Percentiles rank a stretch among this genome's conserved stretches.
phyloP scores from a whole-genome alignment of 92 coral and sea anemone species.

The Parazoanthus swiftii region DNA sequence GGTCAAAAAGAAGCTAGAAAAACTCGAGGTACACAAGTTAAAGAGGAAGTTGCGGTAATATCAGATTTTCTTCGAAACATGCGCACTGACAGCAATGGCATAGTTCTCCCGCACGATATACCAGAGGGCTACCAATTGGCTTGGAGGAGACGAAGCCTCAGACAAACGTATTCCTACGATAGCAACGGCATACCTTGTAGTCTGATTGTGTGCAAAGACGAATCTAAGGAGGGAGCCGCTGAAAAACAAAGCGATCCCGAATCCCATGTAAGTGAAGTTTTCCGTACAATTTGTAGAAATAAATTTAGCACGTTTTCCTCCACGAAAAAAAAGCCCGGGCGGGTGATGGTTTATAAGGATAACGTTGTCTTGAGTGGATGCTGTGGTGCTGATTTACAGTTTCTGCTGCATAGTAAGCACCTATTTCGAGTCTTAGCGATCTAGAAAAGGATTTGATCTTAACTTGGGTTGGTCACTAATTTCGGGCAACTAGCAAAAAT shows the following conservation, averaged over 20 bases:
- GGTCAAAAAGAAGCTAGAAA: background rate
- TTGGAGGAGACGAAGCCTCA: too few relatives aligned
- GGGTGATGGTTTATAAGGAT: too few relatives aligned
- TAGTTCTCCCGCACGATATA: too few relatives aligned
- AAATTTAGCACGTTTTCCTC: background rate
- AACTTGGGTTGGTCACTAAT: too few relatives aligned
- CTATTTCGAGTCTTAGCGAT: too few relatives aligned
- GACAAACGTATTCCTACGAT: slow-evolving; percentile 44
- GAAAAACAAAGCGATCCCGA: background rate
- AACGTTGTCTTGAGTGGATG: too few relatives aligned
- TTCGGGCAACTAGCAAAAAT: too few relatives aligned
- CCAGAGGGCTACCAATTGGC: too few relatives aligned
- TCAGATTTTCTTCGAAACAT: slow-evolving; percentile 48
- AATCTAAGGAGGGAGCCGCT: slow-evolving; percentile 5
- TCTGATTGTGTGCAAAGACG: slow-evolving; percentile 55
- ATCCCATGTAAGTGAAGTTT: slow-evolving; percentile 15
- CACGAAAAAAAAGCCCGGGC: too few relatives aligned
- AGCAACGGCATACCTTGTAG: slow-evolving; percentile 45
- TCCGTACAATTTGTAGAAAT: background rate
- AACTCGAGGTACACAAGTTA: background rate
- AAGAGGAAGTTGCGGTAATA: slow-evolving; percentile 47
- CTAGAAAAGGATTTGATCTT: too few relatives aligned
- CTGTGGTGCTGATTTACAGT: too few relatives aligned
- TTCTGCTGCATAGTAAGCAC: too few relatives aligned
- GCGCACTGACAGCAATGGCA: slow-evolving; percentile 39